Evolutionary conservation across 2,888 invertebrate genomes (phyloP), one percentile per base, ranked within the genome.

Genomic region (Drosophila cyrtoloma): DNA sequence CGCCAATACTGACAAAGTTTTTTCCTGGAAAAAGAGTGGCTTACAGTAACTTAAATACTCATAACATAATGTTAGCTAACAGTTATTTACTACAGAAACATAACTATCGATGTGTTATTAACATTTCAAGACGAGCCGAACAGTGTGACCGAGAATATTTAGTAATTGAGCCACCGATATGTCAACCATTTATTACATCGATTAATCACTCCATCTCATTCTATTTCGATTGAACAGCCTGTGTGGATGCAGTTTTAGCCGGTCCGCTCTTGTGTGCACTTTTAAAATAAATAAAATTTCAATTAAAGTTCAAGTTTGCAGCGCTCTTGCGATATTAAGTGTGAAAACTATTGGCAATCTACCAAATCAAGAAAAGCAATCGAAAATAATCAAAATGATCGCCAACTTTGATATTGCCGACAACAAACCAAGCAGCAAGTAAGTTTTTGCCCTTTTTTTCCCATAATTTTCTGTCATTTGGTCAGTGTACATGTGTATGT

Each of bases 341-440:
- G 51, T 32, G 12, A 3, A 53, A 57, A 50, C 3, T 26, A 44
- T 37, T 32, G 12, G 52, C 47, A 26, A 50, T 66, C 32, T 22
- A n/a, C 3, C 39, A 72, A 62, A 60, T 51, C 62, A 71, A 76
- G 33, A 47, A n/a, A 16, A 53, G 63, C 42, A 44, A 16, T 16
- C 55, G 14, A 61, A 58, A 67, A 60, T 61, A 70, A 60, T 30
- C 75, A 82, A 84, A 74, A 92, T 92, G 91, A 90, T 92, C 82
- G 85, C 88, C 76, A 91, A 92, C 72, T 91, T 91, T 73, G 90
- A 91, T 85, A 92, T 91, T 72, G 81, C 91, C 84, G 94, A 94
- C 82, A 94, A 94, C 74, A 95, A 95, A 91, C 95, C 95, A 89
- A 95, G 95, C 52, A 96, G 96, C 94, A 96, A 95, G 95, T 95